Evolutionary conservation across 2,113 vertebrate species (phyloP), one percentile per base, ranked within the genome.

Genomic region (Cheilinus undulatus): DNA sequence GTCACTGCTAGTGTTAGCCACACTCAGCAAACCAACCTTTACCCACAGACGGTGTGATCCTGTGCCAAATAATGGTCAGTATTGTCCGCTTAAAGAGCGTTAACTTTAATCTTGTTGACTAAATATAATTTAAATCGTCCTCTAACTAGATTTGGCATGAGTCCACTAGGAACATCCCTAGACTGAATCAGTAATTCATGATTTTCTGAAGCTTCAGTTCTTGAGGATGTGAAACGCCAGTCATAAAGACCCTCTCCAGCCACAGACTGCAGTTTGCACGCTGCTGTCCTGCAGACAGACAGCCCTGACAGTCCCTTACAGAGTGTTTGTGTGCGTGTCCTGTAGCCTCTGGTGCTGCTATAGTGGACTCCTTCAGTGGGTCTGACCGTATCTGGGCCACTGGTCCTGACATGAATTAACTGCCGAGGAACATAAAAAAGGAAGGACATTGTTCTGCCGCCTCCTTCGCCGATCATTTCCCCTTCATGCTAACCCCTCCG

Each of bases 331-430:
- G 53, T 20, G 42, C 48, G 53, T 48, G 52, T 26, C 73, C 73
- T 59, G 72, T 70, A 68, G 88, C 76, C 81, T 71, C 62, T 69
- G 86, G 78, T 74, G 79, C 38, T 83, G 73, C 34, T 52, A 19
- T 45, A 50, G 73, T 68, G 57, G 45, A 73, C 53, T 71, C 73
- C 46, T 46, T 50, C 19, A 28, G 69, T 53, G 52, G 42, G 76
- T 43, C 60, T 19, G 19, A n/a, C 48, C 24, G 53, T 67, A 88
- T 86, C 84, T 85, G 83, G 90, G 90, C 86, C 86, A 88, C 77
- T 81, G 80, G 83, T 83, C 77, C 77, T 75, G 76, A 82, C 80
- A 82, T 62, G 75, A 88, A 85, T 83, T 58, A 68, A 36, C 62
- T 12, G 36, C 42, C n/a, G 50, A 27, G 27, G 34, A 34, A 76